Base-by-base conservation (phyloP, 2,888 invertebrate genomes). In the Acleris holmiana region DNA sequence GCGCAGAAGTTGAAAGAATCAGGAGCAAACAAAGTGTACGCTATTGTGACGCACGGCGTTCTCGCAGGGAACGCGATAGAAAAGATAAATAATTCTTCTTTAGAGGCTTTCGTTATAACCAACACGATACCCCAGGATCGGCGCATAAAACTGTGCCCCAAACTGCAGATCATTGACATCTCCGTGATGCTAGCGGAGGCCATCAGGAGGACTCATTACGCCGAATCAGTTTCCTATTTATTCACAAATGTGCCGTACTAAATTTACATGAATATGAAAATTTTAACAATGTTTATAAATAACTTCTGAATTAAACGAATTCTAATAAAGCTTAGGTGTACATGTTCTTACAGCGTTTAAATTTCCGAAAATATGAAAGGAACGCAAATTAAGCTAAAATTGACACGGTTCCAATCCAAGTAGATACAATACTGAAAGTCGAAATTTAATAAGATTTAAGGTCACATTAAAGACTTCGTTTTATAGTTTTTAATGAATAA, bases 111-210 rank as follows among this genome's bases (percentile, higher is more conserved):
- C 58, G 97, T 98, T 48, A 98, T 98, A 47, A 98, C 98, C 60
- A 98, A 98, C 84, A 98, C 98, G 21, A 97, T 98, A 77, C 98
- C 98, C 21, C 98, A 98, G 84, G 97, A 97, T 70, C 95, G 95
- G 67, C 96, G 97, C 79, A 96, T 97, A 96, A 95, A 95, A 75
- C 92, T 95, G 75, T 97, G 97, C 79, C 93, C 95, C 0, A 93
- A 91, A 68, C 72, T 96, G 59, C 79, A 99, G 97, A 97, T 98
- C 78, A 99, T 99, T 84, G 99, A 99, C 87, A 98, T 99, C 63
- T 99, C 99, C 15, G 98, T 98, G 96, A 99, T 99, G 96, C 96
- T 99, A 81, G 99, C 99, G 17, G 99, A 99, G 90, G 99, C 99
- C 59, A 99, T 99, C 69, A 94, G 99, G 79, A 95, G 99, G 80